Evolutionary conservation across 2,888 invertebrate species (phyloP), one percentile per base, ranked within the genome.

Genomic region (Electrophaes corylata): DNA sequence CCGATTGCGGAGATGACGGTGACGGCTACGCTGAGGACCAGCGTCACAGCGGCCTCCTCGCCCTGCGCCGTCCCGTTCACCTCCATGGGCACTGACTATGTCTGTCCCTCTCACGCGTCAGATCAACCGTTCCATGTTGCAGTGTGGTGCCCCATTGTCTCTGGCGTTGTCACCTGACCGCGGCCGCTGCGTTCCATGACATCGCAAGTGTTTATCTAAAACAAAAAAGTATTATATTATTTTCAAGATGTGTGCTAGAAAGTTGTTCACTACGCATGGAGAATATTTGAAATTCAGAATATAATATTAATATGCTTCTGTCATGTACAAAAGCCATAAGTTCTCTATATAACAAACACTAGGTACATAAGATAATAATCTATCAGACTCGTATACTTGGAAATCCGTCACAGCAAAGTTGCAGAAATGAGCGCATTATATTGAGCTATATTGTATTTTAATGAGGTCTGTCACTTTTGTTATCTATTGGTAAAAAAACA

Each of bases 1-100:
- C 96, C 96, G 71, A 95, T 84, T 69, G 94, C 90, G 78, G 95
- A 94, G 83, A 95, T 92, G 81, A 94, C 92, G 86, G 94, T 94
- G 79, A 95, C 92, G 75, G 94, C 93, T 72, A 95, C 93, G 83
- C 93, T 94, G 73, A 95, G 92, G 83, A 93, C 93, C 86, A 94
- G 91, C 81, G 93, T 91, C 90, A 93, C 93, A 91, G 94, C 94
- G 81, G 92, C 94, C 83, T 88, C 91, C 77, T 85, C 85, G 74
- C 79, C 81, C 67, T 81, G 82, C 71, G 79, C 71, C 79, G 91
- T 90, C 84, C 83, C 89, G 86, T 90, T 91, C 90, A 88, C 82
- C 81, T 84, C 88, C 85, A 84, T 83, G 61, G 62, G 65, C 44
- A 29, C 65, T 33, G 60, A 63, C 71, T 81, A 68, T 77, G 41